Conservation (phyloP, 2,113 vertebrate genomes). For the Melanostigma gelatinosum region DNA sequence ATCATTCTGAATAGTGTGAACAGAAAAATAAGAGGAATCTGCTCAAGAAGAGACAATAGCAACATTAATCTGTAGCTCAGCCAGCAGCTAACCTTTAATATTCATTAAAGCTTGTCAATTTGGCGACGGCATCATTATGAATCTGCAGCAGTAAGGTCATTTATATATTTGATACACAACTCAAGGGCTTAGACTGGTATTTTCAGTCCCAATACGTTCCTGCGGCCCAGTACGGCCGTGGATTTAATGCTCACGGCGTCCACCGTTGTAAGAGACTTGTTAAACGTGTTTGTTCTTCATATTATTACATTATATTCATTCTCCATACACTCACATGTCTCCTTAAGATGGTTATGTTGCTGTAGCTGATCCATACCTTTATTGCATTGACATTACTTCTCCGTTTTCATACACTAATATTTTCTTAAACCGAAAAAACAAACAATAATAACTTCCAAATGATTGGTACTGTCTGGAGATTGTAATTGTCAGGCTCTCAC, state of each 20-base stretch:
- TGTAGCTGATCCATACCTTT: not conserved
- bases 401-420: not conserved
- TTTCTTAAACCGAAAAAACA: not conserved
- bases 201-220: no score
- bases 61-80: conserved; percentile 8
- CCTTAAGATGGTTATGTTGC: not conserved
- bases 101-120: not conserved
- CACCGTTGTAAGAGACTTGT: no score
- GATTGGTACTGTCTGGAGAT: not conserved
- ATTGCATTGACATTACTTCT: not conserved
- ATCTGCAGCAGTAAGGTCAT: not conserved
- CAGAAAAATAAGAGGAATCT: not conserved
- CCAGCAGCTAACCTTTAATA: not conserved
- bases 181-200: no score
- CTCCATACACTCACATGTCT: not conserved
- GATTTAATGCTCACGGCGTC: no score
- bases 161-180: not conserved
- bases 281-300: no score
- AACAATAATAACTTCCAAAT: not conserved
- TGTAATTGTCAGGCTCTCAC: not conserved
- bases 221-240: no score
- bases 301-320: not conserved
- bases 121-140: not conserved
- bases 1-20: not conserved
- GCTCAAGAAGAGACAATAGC: not conserved